Evolutionary conservation across 2,113 vertebrate species (phyloP).

Genomic region (Petaurus breviceps): DNA sequence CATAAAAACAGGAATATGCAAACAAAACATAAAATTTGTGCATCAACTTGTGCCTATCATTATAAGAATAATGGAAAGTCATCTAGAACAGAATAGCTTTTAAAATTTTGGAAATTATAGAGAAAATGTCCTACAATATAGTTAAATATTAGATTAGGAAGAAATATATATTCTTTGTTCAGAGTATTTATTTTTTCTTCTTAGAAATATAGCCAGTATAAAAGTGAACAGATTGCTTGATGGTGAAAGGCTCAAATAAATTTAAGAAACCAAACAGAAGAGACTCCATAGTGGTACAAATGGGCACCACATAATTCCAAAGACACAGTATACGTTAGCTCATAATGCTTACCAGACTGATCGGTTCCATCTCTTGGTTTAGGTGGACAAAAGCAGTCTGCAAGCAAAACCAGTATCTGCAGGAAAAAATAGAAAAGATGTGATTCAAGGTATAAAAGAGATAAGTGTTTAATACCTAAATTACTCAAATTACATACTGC

Average conservation of each 20-base stretch:
- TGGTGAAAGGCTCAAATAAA: not conserved
- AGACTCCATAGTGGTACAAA: not conserved
- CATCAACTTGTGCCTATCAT: not conserved
- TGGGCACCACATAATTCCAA: not conserved
- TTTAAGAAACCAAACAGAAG: not conserved
- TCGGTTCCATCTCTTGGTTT: slow-evolving; percentile 79
- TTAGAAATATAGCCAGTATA: not conserved
- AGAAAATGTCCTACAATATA: not conserved
- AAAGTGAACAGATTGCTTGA: not conserved
- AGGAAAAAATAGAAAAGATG: not conserved
- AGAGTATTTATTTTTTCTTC: not conserved
- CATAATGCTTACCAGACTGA: slow-evolving; percentile 80
- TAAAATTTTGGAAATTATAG: not conserved
- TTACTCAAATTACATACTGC: not conserved
- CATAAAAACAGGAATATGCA: not conserved
- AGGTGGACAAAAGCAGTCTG: slow-evolving; percentile 88
- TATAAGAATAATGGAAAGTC: not conserved
- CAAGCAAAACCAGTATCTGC: slow-evolving; percentile 89
- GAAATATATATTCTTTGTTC: slow-evolving; percentile 22
- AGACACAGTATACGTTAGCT: not conserved
- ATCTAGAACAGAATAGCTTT: not conserved
- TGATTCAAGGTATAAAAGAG: not conserved
- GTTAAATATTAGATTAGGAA: slow-evolving; percentile 7
- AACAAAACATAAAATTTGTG: not conserved
- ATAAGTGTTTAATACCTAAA: slow-evolving; percentile 24